phyloP scores from a whole-genome alignment of 64 coral and sea anemone genomes.

The Actinia equina region DNA sequence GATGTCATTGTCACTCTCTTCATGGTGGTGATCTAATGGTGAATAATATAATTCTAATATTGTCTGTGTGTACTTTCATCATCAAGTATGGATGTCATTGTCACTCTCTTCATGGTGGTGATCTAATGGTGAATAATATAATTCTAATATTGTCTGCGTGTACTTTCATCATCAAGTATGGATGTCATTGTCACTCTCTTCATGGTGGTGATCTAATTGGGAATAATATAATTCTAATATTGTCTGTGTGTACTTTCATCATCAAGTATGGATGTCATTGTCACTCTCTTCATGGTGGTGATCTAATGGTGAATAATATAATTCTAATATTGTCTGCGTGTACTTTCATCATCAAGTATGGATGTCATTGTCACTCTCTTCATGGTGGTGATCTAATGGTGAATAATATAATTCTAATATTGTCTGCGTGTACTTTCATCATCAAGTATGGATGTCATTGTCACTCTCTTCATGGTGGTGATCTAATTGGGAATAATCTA shows the following conservation, averaged over 20 bases:
- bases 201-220: not conserved
- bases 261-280: not conserved
- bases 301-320: not conserved
- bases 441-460: not conserved
- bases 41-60: not conserved
- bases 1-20: not conserved
- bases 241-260: too few relatives aligned
- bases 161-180: not conserved
- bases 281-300: not conserved
- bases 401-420: too few relatives aligned
- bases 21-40: not conserved
- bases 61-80: too few relatives aligned
- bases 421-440: too few relatives aligned
- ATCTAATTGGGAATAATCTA: not conserved
- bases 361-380: too few relatives aligned
- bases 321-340: too few relatives aligned
- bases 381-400: too few relatives aligned
- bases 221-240: too few relatives aligned
- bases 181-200: not conserved
- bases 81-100: not conserved
- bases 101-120: not conserved
- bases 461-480: not conserved
- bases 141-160: too few relatives aligned
- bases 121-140: not conserved
- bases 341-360: too few relatives aligned